Evolutionary conservation across 2,113 vertebrate genomes (phyloP).

Genomic region (Hippotragus niger): DNA sequence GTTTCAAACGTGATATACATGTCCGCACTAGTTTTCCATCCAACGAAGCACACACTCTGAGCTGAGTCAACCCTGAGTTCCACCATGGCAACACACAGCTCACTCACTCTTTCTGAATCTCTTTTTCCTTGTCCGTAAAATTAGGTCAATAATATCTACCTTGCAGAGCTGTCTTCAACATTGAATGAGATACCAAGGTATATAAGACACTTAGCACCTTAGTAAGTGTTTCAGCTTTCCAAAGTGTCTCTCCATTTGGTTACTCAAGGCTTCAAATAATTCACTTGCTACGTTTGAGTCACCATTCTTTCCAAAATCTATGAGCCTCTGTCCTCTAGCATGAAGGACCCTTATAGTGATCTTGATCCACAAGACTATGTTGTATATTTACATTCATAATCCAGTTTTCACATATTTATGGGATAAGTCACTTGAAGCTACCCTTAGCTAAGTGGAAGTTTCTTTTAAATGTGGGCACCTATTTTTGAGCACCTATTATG

Average conservation of each 20-base stretch:
- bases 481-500: not conserved
- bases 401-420: not conserved
- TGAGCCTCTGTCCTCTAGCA: not conserved
- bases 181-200: not conserved
- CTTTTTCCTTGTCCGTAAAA: not conserved
- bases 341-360: not conserved
- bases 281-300: not conserved
- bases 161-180: not conserved
- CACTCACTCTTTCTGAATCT: not conserved
- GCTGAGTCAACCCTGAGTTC: not conserved
- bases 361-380: not conserved
- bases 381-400: not conserved
- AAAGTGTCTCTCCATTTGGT: not conserved
- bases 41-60: not conserved
- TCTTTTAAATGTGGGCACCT: not conserved
- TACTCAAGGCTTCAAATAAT: not conserved
- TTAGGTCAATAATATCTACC: not conserved
- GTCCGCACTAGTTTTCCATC: not conserved
- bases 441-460: not conserved
- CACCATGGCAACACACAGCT: not conserved
- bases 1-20: not conserved
- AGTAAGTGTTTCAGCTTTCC: not conserved
- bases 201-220: not conserved
- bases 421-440: constrained; percentile 36
- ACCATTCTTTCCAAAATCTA: not conserved